Evolutionary conservation across 2,797 vertebrate genomes (phyloP).

Genomic region (Gambusia yucatana): DNA sequence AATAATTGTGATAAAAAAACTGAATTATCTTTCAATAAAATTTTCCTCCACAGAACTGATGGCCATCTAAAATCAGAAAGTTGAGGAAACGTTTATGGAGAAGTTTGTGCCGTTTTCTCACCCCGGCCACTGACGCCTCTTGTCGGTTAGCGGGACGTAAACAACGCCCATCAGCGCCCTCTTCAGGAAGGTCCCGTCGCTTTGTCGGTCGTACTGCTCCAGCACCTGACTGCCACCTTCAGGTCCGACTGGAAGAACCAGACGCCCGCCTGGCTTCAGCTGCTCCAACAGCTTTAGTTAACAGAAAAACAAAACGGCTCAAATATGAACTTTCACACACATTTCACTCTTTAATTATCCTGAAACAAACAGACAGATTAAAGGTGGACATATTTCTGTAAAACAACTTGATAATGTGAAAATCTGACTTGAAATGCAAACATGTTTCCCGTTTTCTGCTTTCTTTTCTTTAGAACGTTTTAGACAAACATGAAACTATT

Average conservation of each 20-base stretch:
- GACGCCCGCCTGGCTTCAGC: slow-evolving; percentile 89
- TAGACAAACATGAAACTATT: too few species aligned
- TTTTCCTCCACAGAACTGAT: too few species aligned
- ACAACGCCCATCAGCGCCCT: slow-evolving; percentile 91
- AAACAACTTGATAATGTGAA: not conserved
- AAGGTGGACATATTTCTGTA: not conserved
- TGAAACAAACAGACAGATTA: not conserved
- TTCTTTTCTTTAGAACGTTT: not conserved
- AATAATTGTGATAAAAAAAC: too few species aligned
- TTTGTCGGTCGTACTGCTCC: slow-evolving; percentile 91
- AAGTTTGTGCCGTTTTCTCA: slow-evolving; percentile 49
- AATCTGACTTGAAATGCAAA: not conserved
- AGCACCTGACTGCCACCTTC: slow-evolving; percentile 88
- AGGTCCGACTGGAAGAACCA: slow-evolving; percentile 89
- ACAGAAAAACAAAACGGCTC: not conserved
- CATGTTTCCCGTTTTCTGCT: not conserved
- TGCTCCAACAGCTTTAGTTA: slow-evolving; percentile 86
- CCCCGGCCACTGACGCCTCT: slow-evolving; percentile 88
- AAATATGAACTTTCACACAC: slow-evolving; percentile 1
- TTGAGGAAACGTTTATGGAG: too few species aligned
- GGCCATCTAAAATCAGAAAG: too few species aligned
- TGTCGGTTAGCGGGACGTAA: slow-evolving; percentile 93
- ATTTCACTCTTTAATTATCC: not conserved
- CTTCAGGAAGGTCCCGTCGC: slow-evolving; percentile 85
- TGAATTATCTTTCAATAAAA: too few species aligned